Evolutionary conservation across 2,797 vertebrate genomes (phyloP), one percentile per base, ranked within the genome.

Genomic region (Anas bahamensis): DNA sequence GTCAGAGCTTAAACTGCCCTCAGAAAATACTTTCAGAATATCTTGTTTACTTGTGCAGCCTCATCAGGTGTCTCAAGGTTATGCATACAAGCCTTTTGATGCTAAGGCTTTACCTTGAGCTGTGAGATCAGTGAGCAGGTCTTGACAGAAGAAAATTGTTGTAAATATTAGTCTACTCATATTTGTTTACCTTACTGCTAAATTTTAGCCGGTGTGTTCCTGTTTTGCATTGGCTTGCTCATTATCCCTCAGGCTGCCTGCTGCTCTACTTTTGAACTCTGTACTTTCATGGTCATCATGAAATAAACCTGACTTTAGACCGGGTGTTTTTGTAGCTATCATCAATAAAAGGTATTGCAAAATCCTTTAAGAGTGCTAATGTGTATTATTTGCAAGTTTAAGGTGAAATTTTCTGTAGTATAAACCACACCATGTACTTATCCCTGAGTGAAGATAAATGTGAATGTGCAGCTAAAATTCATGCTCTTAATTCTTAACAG

Each of bases 401-500:
- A 84, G 68, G 11, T 59, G 63, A 53, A 35, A 4, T 61, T 81
- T 80, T 44, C 57, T 86, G 8, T 48, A 31, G 8, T 12, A 2
- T 7, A 53, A 72, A 33, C 74, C 33, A 41, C 37, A 85, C 22
- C 11, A 6, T 0, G 0, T 18, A 16, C 39, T 86, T 56, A 11
- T 1, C 52, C 26, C 56, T 14, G 28, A 64, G 52, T 48, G 24
- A 35, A 23, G 63, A 33, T 21, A 46, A 55, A 26, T 13, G 19
- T 86, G 57, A 42, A 11, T 1, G 13, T 44, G 4, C 55, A 90
- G 65, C 82, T 93, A 8, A 94, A 86, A 22, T 18, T 66, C 10
- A 3, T 35, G 35, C 88, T 85, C 24, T 39, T 83, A 19, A 37
- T 86, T 85, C 52, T 48, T 81, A 24, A 71, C 95, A 99, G 99